phyloP scores from a whole-genome alignment of 2,797 vertebrate species.

The Enteromius treurensis region DNA sequence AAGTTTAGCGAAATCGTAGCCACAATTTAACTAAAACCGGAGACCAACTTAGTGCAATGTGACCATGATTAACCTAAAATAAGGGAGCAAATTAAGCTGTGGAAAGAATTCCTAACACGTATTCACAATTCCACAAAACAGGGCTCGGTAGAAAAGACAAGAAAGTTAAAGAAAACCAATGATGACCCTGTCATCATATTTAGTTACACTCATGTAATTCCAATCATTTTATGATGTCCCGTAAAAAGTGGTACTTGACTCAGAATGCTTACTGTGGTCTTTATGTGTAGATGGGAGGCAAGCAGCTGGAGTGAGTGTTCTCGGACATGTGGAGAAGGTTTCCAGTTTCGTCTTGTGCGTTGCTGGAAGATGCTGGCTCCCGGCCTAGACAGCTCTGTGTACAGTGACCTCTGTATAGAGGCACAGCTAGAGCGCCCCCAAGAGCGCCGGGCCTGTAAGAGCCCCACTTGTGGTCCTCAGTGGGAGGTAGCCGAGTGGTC shows the following conservation, averaged over 20 bases:
- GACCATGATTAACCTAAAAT: background rate
- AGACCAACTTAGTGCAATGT: background rate
- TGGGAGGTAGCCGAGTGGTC: conserved; percentile 99
- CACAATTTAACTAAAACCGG: background rate
- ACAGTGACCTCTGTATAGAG: conserved; percentile 92
- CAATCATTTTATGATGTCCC: background rate
- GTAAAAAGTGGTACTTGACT: background rate
- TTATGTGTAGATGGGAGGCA: conserved; percentile 88
- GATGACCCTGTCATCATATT: background rate
- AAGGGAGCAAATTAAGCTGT: background rate
- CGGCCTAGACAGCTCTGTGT: conserved; percentile 96
- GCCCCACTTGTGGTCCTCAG: conserved; percentile 92
- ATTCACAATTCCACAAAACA: background rate
- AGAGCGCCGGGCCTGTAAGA: conserved; percentile 90
- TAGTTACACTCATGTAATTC: background rate
- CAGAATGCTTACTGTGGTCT: background rate
- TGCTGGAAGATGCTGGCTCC: conserved; percentile 99
- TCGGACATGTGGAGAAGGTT: conserved; percentile 91
- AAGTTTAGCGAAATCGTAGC: background rate
- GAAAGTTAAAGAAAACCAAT: background rate
- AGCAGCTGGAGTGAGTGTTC: conserved; percentile 99
- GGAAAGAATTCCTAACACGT: background rate
- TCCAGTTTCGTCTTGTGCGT: conserved; percentile 93
- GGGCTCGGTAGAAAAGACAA: background rate
- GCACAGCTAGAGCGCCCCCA: conserved; percentile 88